phyloP scores from a whole-genome alignment of 2,797 vertebrate species.

The Cercopithecus hamlyni region DNA sequence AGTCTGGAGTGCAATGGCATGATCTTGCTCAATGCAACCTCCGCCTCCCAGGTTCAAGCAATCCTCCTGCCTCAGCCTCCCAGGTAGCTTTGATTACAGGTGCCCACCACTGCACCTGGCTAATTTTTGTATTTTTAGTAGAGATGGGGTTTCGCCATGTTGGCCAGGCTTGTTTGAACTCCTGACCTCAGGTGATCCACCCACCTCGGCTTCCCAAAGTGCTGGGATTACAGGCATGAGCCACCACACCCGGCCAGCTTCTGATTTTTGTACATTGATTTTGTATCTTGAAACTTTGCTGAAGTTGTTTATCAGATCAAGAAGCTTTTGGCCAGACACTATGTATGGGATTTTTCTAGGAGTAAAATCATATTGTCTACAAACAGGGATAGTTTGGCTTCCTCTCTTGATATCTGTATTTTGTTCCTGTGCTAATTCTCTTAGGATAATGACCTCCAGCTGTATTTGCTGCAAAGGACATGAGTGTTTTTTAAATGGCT shows the following conservation, averaged over 20 bases:
- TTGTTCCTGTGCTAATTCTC: not conserved
- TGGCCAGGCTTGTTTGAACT: not conserved
- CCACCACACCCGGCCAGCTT: not conserved
- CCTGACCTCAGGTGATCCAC: not conserved
- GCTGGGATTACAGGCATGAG: not conserved
- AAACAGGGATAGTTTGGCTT: not conserved
- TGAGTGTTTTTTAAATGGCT: not conserved
- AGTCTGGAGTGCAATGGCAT: not conserved
- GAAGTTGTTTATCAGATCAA: not conserved
- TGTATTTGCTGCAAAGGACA: not conserved
- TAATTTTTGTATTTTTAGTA: not conserved
- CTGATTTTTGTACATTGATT: not conserved
- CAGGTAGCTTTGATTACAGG: not conserved
- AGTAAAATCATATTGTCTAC: not conserved
- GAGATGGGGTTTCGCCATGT: not conserved
- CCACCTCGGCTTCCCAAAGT: rapidly evolving
- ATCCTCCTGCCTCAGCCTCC: not conserved
- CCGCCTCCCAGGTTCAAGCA: not conserved
- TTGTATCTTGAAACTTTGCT: not conserved
- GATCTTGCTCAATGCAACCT: not conserved
- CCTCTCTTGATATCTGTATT: not conserved
- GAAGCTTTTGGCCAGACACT: not conserved
- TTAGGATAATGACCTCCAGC: not conserved
- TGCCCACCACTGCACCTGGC: not conserved
- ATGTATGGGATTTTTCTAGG: not conserved